phyloP scores from a whole-genome alignment of 2,888 invertebrate species.

The Sinhomidia bicolor region DNA sequence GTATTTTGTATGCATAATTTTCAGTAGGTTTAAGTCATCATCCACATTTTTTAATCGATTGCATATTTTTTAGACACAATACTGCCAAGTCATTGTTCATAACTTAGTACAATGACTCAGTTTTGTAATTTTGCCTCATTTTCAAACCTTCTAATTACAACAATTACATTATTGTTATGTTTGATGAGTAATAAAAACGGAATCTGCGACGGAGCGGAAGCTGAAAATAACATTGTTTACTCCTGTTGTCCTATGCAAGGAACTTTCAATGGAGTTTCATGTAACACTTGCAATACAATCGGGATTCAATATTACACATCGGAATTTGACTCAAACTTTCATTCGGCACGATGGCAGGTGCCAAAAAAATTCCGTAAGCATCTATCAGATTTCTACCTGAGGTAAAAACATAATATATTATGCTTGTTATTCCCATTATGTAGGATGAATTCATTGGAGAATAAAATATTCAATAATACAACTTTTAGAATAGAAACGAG shows the following conservation, averaged over 20 bases:
- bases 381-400: not conserved
- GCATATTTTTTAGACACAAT: too few relatives aligned
- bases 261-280: conserved; percentile 14
- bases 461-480: not conserved
- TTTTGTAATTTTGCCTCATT: too few relatives aligned
- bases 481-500: not conserved
- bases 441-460: not conserved
- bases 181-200: not conserved
- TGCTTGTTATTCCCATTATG: too few relatives aligned
- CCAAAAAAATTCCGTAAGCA: conserved; percentile 28
- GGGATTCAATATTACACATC: not conserved
- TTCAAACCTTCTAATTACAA: not conserved
- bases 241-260: conserved; percentile 38
- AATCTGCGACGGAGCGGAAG: not conserved
- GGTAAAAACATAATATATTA: conserved; percentile 40
- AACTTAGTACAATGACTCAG: too few relatives aligned
- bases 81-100: too few relatives aligned
- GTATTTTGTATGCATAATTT: too few relatives aligned
- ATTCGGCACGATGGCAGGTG: conserved; percentile 39
- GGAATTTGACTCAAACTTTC: conserved; percentile 53
- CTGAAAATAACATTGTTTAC: not conserved
- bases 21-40: too few relatives aligned
- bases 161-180: not conserved
- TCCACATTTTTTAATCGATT: too few relatives aligned
- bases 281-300: not conserved